Evolutionary conservation across 92 coral and sea anemone species (phyloP).

Genomic region (Zoanthus sociatus): DNA sequence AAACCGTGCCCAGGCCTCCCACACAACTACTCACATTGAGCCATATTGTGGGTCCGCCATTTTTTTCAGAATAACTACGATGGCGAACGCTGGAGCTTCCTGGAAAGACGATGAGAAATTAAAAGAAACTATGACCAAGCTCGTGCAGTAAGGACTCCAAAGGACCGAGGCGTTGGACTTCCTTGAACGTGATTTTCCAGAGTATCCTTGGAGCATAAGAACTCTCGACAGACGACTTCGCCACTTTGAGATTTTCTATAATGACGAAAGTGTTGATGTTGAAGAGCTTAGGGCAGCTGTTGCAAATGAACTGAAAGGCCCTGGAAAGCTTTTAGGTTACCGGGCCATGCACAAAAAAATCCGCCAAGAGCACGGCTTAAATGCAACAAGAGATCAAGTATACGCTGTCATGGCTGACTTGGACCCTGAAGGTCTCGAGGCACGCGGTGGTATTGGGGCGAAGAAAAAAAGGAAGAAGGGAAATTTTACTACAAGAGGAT

Average conservation of each 20-base stretch:
- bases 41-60: conserved; percentile 31
- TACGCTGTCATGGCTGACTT: conserved; percentile 54
- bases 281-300: conserved; percentile 48
- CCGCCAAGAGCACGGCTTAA: conserved; percentile 54
- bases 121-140: conserved; percentile 34
- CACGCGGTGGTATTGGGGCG: conserved; percentile 52
- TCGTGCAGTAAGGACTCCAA: conserved; percentile 61
- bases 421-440: conserved; percentile 57
- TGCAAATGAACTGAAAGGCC: conserved; percentile 59
- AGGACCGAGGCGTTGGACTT: conserved; percentile 49
- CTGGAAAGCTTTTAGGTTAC: conserved; percentile 67
- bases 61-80: neutral
- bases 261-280: conserved; percentile 55
- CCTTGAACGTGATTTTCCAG: conserved; percentile 43
- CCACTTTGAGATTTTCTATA: conserved; percentile 54
- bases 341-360: conserved; percentile 66
- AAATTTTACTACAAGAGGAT: too few species aligned
- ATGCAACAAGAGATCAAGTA: conserved; percentile 62
- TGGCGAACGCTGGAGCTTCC: conserved; percentile 25
- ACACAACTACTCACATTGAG: conserved; percentile 30
- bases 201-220: conserved; percentile 43
- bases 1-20: too few species aligned
- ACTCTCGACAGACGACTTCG: too few species aligned
- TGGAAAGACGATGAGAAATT: conserved; percentile 42
- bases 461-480: conserved; percentile 43